A percentile compares a stretch with the other conserved stretches of the same genome.
These are phyloP conservation scores for Tragelaphus strepsiceros DNA, from an alignment of 2,113 vertebrate species.

Conservation along the genomic window DNA sequence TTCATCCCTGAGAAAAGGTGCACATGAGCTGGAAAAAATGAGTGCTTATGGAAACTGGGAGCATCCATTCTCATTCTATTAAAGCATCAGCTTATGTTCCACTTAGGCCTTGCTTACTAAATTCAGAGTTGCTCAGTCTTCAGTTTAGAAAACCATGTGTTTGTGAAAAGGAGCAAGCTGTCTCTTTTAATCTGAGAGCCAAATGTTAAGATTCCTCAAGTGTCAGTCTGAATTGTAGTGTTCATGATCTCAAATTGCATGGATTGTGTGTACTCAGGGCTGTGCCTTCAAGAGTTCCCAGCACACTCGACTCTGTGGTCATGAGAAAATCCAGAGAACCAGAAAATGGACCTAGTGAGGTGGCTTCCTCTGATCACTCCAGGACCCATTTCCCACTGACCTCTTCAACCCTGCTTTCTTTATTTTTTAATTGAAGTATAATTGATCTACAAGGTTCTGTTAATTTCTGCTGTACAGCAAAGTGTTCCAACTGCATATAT, in stretches of 20 bases:
- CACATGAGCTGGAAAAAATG: slow-evolving; percentile 21
- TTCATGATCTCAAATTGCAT: background rate
- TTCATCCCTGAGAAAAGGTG: slow-evolving; percentile 4
- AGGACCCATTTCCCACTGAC: background rate
- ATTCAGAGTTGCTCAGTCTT: slow-evolving; percentile 20
- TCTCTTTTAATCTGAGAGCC: slow-evolving; percentile 37
- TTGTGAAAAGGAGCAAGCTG: slow-evolving; percentile 40
- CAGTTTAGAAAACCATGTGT: slow-evolving; percentile 6
- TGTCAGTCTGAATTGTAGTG: background rate
- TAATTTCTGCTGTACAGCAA: background rate
- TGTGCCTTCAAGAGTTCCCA: background rate
- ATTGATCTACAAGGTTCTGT: background rate
- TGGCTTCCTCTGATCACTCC: background rate
- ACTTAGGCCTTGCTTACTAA: slow-evolving; percentile 5
- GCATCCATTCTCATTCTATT: background rate
- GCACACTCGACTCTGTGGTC: accelerated
- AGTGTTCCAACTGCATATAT: background rate
- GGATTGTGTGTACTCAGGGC: background rate
- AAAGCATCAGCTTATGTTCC: slow-evolving; percentile 21
- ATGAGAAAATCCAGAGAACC: background rate
- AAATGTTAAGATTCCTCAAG: slow-evolving; percentile 42
- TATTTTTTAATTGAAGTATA: background rate
- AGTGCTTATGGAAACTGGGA: slow-evolving; percentile 18
- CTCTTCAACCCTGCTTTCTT: background rate
- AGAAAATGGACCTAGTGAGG: background rate